Evolutionary conservation across 2,113 vertebrate species (phyloP).

Genomic region (Noturus placidus): DNA sequence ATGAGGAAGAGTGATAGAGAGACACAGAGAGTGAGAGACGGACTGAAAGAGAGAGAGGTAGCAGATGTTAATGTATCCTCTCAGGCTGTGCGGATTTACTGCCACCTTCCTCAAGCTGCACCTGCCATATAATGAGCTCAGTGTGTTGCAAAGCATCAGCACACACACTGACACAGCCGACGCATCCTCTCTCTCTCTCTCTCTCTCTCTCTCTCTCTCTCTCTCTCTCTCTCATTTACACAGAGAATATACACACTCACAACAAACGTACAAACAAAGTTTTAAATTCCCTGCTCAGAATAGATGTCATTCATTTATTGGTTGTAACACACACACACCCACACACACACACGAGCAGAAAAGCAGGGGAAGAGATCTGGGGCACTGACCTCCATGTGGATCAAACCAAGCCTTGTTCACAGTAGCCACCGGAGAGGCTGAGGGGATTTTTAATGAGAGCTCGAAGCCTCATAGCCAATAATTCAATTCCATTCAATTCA

Average conservation of each 20-base stretch:
- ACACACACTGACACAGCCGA: constrained; percentile 23
- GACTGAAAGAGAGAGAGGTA: constrained; percentile 15
- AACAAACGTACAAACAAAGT: no score
- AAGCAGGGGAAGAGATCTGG: constrained; percentile 3
- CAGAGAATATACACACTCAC: no score
- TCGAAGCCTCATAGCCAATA: background rate
- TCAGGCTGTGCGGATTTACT: constrained; percentile 37
- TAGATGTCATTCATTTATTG: constrained; percentile 12
- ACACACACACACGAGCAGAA: background rate
- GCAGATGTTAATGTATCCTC: constrained; percentile 23
- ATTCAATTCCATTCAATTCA: background rate
- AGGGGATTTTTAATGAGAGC: constrained; percentile 44
- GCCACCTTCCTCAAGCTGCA: constrained; percentile 29
- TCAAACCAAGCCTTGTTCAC: constrained; percentile 32
- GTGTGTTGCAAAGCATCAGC: constrained; percentile 7
- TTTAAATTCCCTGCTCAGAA: constrained; percentile 6
- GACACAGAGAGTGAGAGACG: background rate
- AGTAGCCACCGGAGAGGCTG: constrained; percentile 15
- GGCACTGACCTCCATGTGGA: constrained; percentile 26
- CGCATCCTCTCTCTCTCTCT: background rate
- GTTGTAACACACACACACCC: background rate
- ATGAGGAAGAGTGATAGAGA: background rate
- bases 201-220: background rate
- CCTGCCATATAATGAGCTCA: constrained; percentile 37
- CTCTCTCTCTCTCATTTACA: no score